Percentiles rank a stretch among this genome's conserved stretches.
These are phyloP conservation scores for Leptinotarsa peninsularis DNA, from an alignment of 2,888 invertebrate genomes.

Conservation along the genomic window DNA sequence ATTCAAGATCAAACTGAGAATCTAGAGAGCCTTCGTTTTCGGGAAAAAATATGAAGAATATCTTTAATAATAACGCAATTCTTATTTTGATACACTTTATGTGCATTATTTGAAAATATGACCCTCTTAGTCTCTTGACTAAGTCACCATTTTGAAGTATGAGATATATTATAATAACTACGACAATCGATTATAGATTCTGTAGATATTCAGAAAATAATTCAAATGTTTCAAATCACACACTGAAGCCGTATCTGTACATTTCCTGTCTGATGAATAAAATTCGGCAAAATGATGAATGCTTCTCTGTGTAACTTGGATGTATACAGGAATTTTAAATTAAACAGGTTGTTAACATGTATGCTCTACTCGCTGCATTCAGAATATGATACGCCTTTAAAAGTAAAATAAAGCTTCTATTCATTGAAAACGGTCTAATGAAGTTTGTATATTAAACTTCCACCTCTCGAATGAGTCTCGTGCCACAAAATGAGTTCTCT, in stretches of 20 bases:
- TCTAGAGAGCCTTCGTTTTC: too few relatives aligned
- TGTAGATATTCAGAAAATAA: background rate
- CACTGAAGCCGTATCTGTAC: slow-evolving; percentile 35
- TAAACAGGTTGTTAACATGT: slow-evolving; percentile 58
- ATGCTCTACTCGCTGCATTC: slow-evolving; percentile 55
- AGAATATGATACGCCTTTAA: slow-evolving; percentile 55
- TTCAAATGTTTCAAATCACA: background rate
- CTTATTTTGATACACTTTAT: too few relatives aligned
- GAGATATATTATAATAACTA: too few relatives aligned
- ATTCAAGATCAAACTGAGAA: too few relatives aligned
- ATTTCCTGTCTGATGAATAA: slow-evolving; percentile 18
- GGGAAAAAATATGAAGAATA: too few relatives aligned
- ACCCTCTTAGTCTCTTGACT: too few relatives aligned
- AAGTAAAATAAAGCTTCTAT: slow-evolving; percentile 53
- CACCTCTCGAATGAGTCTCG: slow-evolving; percentile 43
- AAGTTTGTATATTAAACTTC: slow-evolving; percentile 53
- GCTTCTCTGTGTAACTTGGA: slow-evolving; percentile 39
- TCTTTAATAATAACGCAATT: too few relatives aligned
- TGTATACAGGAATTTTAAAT: slow-evolving; percentile 54
- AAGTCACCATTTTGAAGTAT: too few relatives aligned
- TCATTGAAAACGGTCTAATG: slow-evolving; percentile 51
- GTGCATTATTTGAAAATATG: too few relatives aligned
- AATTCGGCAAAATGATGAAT: slow-evolving; percentile 45
- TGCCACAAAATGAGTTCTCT: slow-evolving; percentile 42
- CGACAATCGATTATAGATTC: too few relatives aligned